A percentile compares a stretch with the other conserved stretches of the same genome.
phyloP scores from a whole-genome alignment of 1,140 invertebrate genomes.

The Drosophila mauritiana region DNA sequence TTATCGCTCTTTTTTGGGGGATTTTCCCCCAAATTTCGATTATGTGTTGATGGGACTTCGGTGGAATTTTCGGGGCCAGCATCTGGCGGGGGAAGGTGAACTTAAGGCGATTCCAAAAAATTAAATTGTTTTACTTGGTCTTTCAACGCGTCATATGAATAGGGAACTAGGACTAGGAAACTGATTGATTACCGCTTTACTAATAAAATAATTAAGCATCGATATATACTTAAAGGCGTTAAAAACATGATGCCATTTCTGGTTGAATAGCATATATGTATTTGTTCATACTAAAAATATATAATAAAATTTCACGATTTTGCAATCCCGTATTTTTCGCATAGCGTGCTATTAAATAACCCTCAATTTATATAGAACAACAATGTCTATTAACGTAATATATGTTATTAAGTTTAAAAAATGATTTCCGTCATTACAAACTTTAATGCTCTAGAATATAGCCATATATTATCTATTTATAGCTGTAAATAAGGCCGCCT shows the following conservation, averaged over 20 bases:
- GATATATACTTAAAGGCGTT: not conserved
- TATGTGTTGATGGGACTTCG: conserved; percentile 58
- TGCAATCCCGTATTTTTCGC: not conserved
- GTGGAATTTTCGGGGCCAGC: conserved; percentile 36
- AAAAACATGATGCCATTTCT: not conserved
- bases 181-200: not conserved
- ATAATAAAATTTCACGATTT: not conserved
- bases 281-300: too few relatives aligned
- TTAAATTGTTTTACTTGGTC: conserved; percentile 46
- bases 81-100: conserved; percentile 33
- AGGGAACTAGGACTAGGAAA: not conserved
- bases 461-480: not conserved
- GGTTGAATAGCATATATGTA: too few relatives aligned
- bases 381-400: too few relatives aligned
- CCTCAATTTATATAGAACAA: too few relatives aligned
- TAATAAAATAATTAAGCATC: too few relatives aligned
- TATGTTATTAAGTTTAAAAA: not conserved
- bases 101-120: conserved; percentile 30
- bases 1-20: conserved; percentile 42
- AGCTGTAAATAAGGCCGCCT: too few relatives aligned
- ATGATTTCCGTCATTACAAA: not conserved
- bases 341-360: not conserved
- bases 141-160: conserved; percentile 23
- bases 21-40: conserved; percentile 34
- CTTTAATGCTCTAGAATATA: not conserved